Base-by-base conservation (phyloP, 2,797 vertebrate species). In the Alca torda region DNA sequence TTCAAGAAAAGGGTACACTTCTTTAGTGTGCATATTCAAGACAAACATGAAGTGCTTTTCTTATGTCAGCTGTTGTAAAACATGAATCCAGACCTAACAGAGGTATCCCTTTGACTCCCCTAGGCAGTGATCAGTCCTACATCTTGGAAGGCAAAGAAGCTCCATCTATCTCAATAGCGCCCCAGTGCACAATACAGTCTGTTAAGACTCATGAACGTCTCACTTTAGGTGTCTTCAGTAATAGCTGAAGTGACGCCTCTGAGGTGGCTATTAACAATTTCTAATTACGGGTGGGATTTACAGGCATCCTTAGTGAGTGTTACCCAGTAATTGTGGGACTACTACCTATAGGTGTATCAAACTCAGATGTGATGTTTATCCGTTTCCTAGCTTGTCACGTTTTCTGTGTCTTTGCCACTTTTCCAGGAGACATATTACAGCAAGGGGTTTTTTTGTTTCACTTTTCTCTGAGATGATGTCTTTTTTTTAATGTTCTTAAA, bases 271-370 rank as follows among this genome's bases (percentile, higher is more conserved):
- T 80, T 95, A 85, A 28, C n/a, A 51, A 26, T 26, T 67, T 65
- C 70, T 90, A 79, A 89, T 93, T 96, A 76, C 39, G 79, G 69
- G 21, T 59, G 28, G 50, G 46, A 50, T 92, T 95, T 90, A 59
- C 57, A 54, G 69, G 74, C 30, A 48, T 41, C 14, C 45, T 45
- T 57, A 39, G 15, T 54, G 67, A 74, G 26, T 67, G 33, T 89
- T 73, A 37, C 2, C 33, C 69, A 35, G 45, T 78, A 93, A 50
- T 73, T 82, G 46, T 90, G 60, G 33, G 24, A 35, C 69, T 78
- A 0, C 64, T 84, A 37, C 59, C 28, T 88, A 3, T 39, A 46
- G 24, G 17, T 65, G 5, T 59, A 54, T 78, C 50, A 68, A 19
- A 53, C 76, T 84, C 24, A 12, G 12, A 23, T 73, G 61, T 18